Conservation (phyloP, 1,140 invertebrate genomes). For the Ceratina australensis region DNA sequence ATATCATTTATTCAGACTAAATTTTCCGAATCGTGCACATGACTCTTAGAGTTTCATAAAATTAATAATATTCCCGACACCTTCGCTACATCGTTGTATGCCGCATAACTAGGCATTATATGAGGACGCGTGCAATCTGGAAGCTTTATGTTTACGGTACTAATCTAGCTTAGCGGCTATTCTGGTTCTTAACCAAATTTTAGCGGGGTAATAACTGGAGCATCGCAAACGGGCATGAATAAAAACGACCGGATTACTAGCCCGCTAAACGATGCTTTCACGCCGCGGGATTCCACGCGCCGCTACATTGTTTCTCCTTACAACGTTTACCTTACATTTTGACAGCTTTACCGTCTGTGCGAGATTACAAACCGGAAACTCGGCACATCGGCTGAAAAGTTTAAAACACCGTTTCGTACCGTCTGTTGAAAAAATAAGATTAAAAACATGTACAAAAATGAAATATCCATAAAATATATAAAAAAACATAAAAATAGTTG, state of each 20-base stretch:
- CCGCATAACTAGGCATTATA: conserved; percentile 5
- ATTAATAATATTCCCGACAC: neutral
- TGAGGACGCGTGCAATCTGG: too few species aligned
- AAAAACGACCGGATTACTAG: conserved; percentile 33
- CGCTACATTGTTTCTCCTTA: conserved; percentile 17
- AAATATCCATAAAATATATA: too few species aligned
- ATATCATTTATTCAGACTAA: too few species aligned
- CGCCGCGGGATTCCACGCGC: neutral
- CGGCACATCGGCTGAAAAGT: neutral
- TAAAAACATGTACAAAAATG: too few species aligned
- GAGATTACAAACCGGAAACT: neutral
- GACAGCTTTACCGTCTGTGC: neutral
- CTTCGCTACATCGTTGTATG: neutral
- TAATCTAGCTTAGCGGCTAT: conserved; percentile 36
- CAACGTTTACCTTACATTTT: conserved; percentile 2
- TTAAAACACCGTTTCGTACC: conserved; percentile 3
- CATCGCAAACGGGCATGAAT: conserved; percentile 14
- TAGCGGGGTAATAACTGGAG: conserved; percentile 28
- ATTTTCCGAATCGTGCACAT: too few species aligned
- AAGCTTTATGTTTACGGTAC: conserved; percentile 29
- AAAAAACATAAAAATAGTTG: too few species aligned
- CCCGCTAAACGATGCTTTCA: conserved; percentile 1
- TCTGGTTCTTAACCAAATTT: conserved; percentile 37
- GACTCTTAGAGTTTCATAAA: too few species aligned
- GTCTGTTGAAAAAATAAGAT: too few species aligned